Percentiles rank a stretch among this genome's conserved stretches.
Evolutionary conservation across 2,797 vertebrate genomes (phyloP).

Genomic region (Diplodus puntazzo): DNA sequence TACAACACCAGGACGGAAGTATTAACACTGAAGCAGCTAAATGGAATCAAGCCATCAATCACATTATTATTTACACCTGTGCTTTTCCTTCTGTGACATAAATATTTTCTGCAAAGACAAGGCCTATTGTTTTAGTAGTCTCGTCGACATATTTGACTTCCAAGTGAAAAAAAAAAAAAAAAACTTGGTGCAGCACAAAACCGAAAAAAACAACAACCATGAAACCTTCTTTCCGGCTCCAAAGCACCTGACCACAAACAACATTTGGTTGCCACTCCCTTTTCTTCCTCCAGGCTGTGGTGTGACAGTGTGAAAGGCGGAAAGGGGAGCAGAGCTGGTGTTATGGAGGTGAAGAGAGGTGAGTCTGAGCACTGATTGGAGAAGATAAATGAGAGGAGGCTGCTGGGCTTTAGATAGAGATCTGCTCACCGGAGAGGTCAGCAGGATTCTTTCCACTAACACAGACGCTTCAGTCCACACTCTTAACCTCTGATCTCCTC

Average conservation of each 20-base stretch:
- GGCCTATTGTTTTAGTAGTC: neutral
- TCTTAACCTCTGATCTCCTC: conserved; percentile 60
- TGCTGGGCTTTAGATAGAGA: conserved; percentile 71
- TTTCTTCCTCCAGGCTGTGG: conserved; percentile 38
- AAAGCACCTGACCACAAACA: conserved; percentile 36
- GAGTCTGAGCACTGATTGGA: conserved; percentile 44
- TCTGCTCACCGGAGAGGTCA: conserved; percentile 65
- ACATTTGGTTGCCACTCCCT: conserved; percentile 9
- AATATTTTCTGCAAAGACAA: neutral
- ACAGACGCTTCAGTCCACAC: conserved; percentile 48
- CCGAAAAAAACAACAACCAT: conserved; percentile 19
- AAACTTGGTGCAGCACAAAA: conserved; percentile 10
- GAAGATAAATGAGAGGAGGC: conserved; percentile 56
- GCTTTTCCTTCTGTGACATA: neutral
- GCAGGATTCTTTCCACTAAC: conserved; percentile 67
- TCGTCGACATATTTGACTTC: neutral
- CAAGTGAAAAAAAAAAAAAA: neutral
- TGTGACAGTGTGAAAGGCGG: conserved; percentile 48
- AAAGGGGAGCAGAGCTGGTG: conserved; percentile 40
- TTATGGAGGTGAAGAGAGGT: conserved; percentile 56
- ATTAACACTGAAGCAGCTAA: neutral
- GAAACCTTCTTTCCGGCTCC: conserved; percentile 1
- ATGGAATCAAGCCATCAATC: neutral
- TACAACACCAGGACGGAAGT: neutral
- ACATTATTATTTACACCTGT: neutral